Evolutionary conservation across 2,888 invertebrate genomes (phyloP), one percentile per base, ranked within the genome.

Genomic region (Stegophylla sp.): DNA sequence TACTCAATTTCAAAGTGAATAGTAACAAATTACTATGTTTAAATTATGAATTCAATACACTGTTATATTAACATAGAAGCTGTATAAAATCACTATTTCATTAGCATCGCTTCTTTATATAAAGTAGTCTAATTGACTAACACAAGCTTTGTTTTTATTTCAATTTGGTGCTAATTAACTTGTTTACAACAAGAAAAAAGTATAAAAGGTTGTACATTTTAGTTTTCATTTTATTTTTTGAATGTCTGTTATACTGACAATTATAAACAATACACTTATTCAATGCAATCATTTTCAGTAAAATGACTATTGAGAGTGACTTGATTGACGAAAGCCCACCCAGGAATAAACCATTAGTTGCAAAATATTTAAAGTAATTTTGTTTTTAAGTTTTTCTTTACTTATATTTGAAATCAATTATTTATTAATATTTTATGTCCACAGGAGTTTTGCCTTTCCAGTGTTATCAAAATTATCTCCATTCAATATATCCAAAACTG

Each of bases 291-390:
- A 34, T 77, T 79, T 79, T 34, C 45, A 79, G 69, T 5, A 71
- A 41, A 41, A 79, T 79, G 79, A 71, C 69, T 48, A 34, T 79
- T 61, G 79, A 79, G 34, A 79, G 12, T n/a, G 71, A 79, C 69
- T 79, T 79, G 61, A 61, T 79, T 61, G 79, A 79, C n/a, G 79
- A 71, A 12, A 71, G 69, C 28, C 79, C 79, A 61, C 79, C 79
- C 0, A 79, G 61, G 41, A 79, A 79, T 61, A 48, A 71, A 79
- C 79, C 79, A 7, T 79, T 79, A 66, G 48, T 79, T 26, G 79
- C 79, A 34, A 79, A 79, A 20, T 79, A 71, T 71, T 51, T 61
- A 23, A 79, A 69, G 79, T 79, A 66, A 43, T 20, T 64, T n/a
- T 56, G n/a, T 10, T 26, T 17, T 3, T 20, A 23, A 51, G 20